phyloP scores from a whole-genome alignment of 2,113 vertebrate species.

The Rhinogobius similis region DNA sequence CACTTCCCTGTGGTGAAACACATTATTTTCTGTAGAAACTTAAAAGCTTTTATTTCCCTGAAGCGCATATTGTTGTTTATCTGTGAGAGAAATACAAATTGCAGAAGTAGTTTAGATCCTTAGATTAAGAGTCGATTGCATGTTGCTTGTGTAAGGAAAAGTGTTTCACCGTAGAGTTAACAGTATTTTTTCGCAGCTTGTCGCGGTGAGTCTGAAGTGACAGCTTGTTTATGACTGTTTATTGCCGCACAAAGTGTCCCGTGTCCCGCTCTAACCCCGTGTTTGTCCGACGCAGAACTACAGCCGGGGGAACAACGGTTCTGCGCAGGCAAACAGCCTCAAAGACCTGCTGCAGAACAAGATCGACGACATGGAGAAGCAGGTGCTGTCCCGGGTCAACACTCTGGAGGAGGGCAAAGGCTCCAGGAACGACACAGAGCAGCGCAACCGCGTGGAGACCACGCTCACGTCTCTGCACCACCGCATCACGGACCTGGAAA shows the following conservation, averaged over 20 bases:
- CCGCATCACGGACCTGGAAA: slow-evolving; percentile 94
- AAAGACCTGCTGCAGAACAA: slow-evolving; percentile 95
- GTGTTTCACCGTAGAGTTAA: neutral
- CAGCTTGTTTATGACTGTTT: slow-evolving; percentile 10
- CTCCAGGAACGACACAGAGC: slow-evolving; percentile 86
- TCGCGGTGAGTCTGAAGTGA: slow-evolving; percentile 1
- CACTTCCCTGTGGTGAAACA: neutral
- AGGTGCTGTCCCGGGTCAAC: slow-evolving; percentile 94
- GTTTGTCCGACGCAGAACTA: slow-evolving; percentile 81
- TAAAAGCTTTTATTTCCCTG: neutral
- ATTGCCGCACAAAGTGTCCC: slow-evolving; percentile 9
- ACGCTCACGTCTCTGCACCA: slow-evolving; percentile 93
- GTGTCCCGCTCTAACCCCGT: slow-evolving; percentile 28
- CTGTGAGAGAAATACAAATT: neutral
- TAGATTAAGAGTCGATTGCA: neutral
- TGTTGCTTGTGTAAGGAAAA: neutral
- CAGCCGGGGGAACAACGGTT: slow-evolving; percentile 89
- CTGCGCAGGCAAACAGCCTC: slow-evolving; percentile 87
- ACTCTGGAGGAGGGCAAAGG: slow-evolving; percentile 88
- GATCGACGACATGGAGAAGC: slow-evolving; percentile 96
- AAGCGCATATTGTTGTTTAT: neutral
- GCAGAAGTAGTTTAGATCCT: too few relatives aligned
- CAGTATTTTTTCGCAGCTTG: neutral
- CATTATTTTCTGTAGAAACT: neutral
- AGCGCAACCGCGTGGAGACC: slow-evolving; percentile 90